phyloP scores from a whole-genome alignment of 2,113 vertebrate species.

The Miniopterus natalensis region DNA sequence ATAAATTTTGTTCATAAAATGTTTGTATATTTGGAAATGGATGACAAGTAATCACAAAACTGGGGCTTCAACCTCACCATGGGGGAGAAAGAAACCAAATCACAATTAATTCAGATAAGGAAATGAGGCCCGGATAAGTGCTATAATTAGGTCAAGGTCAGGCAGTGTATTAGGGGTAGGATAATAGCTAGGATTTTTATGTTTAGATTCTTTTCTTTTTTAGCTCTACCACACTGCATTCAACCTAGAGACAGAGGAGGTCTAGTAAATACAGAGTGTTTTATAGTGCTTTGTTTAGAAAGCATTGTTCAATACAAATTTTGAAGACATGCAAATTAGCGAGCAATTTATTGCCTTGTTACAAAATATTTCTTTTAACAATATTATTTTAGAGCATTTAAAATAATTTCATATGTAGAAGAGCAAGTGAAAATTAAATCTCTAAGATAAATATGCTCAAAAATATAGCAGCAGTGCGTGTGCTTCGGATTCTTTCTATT shows the following conservation, averaged over 20 bases:
- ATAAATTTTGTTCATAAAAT: constrained; percentile 6
- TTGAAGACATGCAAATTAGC: constrained; percentile 9
- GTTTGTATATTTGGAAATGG: constrained; percentile 24
- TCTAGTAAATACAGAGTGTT: neutral
- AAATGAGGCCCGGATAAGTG: neutral
- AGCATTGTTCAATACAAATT: neutral
- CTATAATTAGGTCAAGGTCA: neutral
- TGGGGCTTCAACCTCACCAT: neutral
- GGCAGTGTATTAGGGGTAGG: neutral
- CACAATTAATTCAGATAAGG: neutral
- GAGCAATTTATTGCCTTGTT: neutral
- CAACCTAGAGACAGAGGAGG: neutral
- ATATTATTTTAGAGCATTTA: neutral
- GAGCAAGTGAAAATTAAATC: neutral
- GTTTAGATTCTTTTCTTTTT: neutral
- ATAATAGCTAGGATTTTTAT: neutral
- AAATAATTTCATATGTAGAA: neutral
- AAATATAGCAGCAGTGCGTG: neutral
- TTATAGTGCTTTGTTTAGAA: neutral
- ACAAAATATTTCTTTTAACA: neutral
- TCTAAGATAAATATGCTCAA: constrained; percentile 44
- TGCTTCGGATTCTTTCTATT: neutral
- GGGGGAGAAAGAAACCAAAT: neutral
- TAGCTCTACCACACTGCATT: neutral
- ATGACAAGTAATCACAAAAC: neutral